Base-by-base conservation (phyloP, 2,113 vertebrate species). In the Pachypanchax playfairii region DNA sequence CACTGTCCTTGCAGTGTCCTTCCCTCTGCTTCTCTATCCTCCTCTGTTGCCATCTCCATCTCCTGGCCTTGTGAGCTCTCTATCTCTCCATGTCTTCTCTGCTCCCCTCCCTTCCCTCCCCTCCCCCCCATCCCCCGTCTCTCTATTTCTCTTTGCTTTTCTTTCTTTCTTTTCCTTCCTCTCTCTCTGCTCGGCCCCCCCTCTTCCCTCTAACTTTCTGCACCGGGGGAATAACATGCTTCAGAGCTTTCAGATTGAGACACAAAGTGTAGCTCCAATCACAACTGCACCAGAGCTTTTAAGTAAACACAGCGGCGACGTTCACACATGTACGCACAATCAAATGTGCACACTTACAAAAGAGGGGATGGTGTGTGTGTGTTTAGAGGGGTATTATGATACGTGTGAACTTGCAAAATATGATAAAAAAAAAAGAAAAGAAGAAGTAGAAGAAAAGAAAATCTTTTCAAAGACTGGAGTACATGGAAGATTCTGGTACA, bases 1-100 rank as follows among this genome's bases (percentile, higher is more conserved):
- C 89, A 90, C 83, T 90, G 89, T 86, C 89, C 89, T 90, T 90
- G 87, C 73, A 62, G 73, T 85, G 89, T 87, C 89, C 89, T 90
- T 88, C 82, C 80, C 71, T 59, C 65, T 60, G 66, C 75, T 59
- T 84, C 68, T 72, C 67, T 64, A 71, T 77, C 75, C 79, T 47
- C 31, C 73, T 70, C 79, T 77, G 74, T 81, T 52, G 35, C 80
- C 80, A 75, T 83, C 77, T 86, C 76, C 74, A 66, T 84, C 82
- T 89, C 67, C 72, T 39, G 72, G 70, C 66, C 78, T 83, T 67
- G 65, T 76, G 47, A 76, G 62, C 73, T 66, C 46, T 52, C 79
- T 64, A 38, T 78, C 69, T 75, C 59, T 73, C 62, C 7, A 15
- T 62, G 73, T 82, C 59, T 78, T 65, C 61, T 50, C 51, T 67